phyloP scores from a whole-genome alignment of 2,888 invertebrate genomes.

The Drosophila meridionalis region DNA sequence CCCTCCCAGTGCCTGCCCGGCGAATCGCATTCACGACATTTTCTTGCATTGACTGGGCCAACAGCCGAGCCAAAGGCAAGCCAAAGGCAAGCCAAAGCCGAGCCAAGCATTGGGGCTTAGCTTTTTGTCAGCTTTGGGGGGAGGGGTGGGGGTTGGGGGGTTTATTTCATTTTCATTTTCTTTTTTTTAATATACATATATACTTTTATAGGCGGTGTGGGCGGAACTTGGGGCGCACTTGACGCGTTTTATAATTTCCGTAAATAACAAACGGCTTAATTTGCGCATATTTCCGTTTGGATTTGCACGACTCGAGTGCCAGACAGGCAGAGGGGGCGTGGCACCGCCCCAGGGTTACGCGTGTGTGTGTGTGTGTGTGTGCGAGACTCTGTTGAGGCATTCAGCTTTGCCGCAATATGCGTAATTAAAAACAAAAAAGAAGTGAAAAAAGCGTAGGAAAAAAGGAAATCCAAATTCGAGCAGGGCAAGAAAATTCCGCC shows the following conservation, averaged over 20 bases:
- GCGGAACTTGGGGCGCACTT: constrained; percentile 63
- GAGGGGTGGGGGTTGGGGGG: constrained; percentile 8
- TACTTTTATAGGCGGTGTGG: background rate
- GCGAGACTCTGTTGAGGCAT: constrained; percentile 22
- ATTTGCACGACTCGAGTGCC: constrained; percentile 78
- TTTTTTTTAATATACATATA: background rate
- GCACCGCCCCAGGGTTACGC: constrained; percentile 5
- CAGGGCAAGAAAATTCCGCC: background rate
- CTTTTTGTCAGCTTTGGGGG: constrained; percentile 25
- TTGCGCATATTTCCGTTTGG: constrained; percentile 82
- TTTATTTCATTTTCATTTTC: constrained; percentile 38
- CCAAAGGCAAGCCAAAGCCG: background rate
- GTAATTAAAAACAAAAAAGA: constrained; percentile 55
- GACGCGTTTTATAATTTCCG: constrained; percentile 83
- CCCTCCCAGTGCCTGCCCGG: constrained; percentile 9
- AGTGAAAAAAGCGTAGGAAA: constrained; percentile 10
- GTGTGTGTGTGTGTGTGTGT: background rate
- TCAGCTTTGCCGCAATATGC: constrained; percentile 55
- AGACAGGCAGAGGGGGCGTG: constrained; percentile 13
- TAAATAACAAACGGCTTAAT: constrained; percentile 83
- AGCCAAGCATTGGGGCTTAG: constrained; percentile 7
- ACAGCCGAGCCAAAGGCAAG: constrained; percentile 25
- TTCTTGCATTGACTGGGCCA: constrained; percentile 75
- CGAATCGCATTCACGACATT: constrained; percentile 79
- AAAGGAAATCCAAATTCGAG: background rate